Percentiles rank a stretch among this genome's conserved stretches.
Evolutionary conservation across 2,797 vertebrate species (phyloP).

Genomic region (Dipus sagitta): DNA sequence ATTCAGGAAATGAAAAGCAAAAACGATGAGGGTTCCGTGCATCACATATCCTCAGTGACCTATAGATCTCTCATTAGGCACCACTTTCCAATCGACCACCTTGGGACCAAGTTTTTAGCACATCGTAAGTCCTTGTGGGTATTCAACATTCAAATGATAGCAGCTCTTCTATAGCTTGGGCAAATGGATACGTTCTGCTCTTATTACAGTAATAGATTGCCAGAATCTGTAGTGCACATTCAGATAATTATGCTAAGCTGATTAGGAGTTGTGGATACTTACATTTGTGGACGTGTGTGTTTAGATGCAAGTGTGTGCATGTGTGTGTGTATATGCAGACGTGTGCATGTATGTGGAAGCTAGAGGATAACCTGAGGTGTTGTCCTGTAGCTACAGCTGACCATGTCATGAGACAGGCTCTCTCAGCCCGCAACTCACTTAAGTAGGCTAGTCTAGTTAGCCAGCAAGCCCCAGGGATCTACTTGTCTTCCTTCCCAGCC

Average conservation of each 20-base stretch:
- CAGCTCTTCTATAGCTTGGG: background rate
- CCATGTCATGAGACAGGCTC: no score
- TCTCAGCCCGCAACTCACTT: no score
- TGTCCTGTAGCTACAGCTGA: no score
- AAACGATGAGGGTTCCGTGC: background rate
- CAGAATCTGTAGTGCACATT: background rate
- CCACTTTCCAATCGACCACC: background rate
- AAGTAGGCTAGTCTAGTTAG: no score
- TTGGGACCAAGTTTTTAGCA: background rate
- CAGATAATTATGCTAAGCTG: slow-evolving; percentile 47
- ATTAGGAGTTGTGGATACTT: background rate
- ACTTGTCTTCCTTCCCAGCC: no score
- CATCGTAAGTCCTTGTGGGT: background rate
- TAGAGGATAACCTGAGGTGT: no score
- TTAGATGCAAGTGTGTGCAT: no score
- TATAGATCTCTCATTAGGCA: background rate
- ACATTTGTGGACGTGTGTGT: background rate
- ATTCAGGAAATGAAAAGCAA: background rate
- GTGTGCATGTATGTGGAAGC: no score
- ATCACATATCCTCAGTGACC: background rate
- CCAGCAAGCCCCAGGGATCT: no score
- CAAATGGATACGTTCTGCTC: background rate
- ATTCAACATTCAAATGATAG: background rate
- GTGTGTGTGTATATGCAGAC: no score
- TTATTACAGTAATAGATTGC: background rate